A percentile compares a stretch with the other conserved stretches of the same genome.
Evolutionary conservation across 2,113 vertebrate species (phyloP).

Genomic region (Microcebus ravelobensis): DNA sequence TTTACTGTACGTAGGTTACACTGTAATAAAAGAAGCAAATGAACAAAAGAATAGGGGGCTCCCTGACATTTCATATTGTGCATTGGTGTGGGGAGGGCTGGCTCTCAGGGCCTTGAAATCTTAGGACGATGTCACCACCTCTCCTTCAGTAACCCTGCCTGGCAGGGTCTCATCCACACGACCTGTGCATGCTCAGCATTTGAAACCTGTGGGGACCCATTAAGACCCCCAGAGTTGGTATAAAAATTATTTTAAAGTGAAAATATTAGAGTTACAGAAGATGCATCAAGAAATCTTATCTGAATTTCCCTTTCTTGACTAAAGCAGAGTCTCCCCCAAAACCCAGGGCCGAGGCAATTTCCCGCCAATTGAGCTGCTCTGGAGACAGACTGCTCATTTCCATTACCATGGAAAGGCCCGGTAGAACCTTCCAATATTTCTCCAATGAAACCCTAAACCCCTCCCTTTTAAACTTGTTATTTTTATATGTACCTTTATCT

Average conservation of each 20-base stretch:
- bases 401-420: background rate
- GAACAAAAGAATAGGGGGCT: background rate
- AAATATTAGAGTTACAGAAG: too few species aligned
- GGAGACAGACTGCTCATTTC: background rate
- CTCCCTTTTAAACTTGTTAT: background rate
- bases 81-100: too few species aligned
- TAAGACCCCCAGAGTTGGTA: background rate
- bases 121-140: too few species aligned
- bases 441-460: background rate
- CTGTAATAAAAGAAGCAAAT: background rate
- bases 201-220: background rate
- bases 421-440: background rate
- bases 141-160: background rate
- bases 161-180: background rate
- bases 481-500: background rate
- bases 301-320: background rate
- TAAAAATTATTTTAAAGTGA: background rate
- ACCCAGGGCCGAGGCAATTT: background rate
- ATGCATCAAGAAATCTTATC: background rate
- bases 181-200: background rate
- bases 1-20: background rate
- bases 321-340: background rate
- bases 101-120: background rate
- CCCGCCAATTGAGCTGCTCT: background rate
- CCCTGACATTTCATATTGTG: background rate